Evolutionary conservation across 2,113 vertebrate genomes (phyloP), one percentile per base, ranked within the genome.

Genomic region (Tenrec ecaudatus): DNA sequence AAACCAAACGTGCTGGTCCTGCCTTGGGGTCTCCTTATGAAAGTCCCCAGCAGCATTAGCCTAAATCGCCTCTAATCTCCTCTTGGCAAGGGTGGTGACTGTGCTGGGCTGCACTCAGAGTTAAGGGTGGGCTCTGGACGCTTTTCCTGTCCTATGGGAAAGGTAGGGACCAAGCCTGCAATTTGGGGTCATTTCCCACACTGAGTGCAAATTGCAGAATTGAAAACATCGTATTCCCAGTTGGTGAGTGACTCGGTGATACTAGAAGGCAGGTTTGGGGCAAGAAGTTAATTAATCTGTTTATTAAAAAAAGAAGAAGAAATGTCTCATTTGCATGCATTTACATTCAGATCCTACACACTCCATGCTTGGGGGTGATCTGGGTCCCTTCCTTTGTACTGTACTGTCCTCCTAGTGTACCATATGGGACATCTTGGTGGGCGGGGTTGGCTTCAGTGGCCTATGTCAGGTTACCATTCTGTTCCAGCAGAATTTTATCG

Each of bases 301-400:
- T 95, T 95, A 97, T 95, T 97, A 95, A 94, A 97, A 81, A 53
- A 53, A 53, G 47, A 95, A 93, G 92, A 86, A 95, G 94, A 97
- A 97, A 96, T 95, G 96, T 95, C 96, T 96, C 97, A 97, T 97
- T 96, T 97, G 95, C 95, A 97, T 96, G 12, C 71, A 92, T 96
- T 97, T 96, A 82, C 94, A 95, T 97, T 94, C 86, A 86, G 36
- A 80, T 88, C 94, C 91, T 94, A 36, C 31, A 78, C 60, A 58
- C 62, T 11, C 90, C 80, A 27, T 84, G 95, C 31, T 86, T 94
- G 94, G 94, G 29, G 57, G 86, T 92, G 79, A 95, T 95, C 75
- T 7, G 58, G 38, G 78, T 78, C 36, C 73, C 64, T 86, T 83
- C 38, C 75, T 90, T 58, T 27, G 75, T 79, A 82, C 33, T 53